Evolutionary conservation across 2,888 invertebrate species (phyloP), one percentile per base, ranked within the genome.

Genomic region (Notocelia uddmanniana): DNA sequence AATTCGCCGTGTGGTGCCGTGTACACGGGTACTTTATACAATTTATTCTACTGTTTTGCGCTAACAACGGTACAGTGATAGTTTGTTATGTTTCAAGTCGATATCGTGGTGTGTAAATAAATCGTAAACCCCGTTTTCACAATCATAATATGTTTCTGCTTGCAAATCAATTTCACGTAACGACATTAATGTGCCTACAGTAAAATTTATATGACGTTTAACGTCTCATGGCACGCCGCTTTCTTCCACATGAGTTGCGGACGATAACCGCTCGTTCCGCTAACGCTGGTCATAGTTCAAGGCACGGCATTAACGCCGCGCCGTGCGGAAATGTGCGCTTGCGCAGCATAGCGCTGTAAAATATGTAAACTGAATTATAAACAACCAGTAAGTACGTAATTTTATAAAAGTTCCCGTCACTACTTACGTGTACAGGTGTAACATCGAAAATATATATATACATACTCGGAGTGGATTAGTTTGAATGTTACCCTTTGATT

Each of bases 111-210:
- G 90, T 91, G 92, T 91, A 92, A 93, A 93, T 93, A 93, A 92
- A 92, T 91, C 93, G 93, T 93, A 93, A 93, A 93, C 93, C 93
- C 90, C 89, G 85, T 93, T 93, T 93, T 91, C 93, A 91, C 92
- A 93, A 93, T 93, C 93, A 91, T 93, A 93, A 93, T 93, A 93
- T 92, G 92, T 92, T 93, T 92, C 91, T 91, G 92, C 89, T 85
- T 85, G 92, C 92, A 93, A 93, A 93, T 93, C 93, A 93, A 93
- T 93, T 93, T 93, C 93, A 92, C 92, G 92, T 92, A 90, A 89
- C 89, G 91, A 93, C 92, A 92, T 93, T 93, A 93, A 93, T 93
- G 91, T 91, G 89, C 85, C 87, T 88, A 92, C 91, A 92, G 91
- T 91, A 92, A 92, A 92, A 92, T 93, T 93, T 93, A 93, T 93